These are phyloP conservation scores for Gambusia yucatana DNA, from an alignment of 2,797 vertebrate genomes.

Conservation along the genomic window DNA sequence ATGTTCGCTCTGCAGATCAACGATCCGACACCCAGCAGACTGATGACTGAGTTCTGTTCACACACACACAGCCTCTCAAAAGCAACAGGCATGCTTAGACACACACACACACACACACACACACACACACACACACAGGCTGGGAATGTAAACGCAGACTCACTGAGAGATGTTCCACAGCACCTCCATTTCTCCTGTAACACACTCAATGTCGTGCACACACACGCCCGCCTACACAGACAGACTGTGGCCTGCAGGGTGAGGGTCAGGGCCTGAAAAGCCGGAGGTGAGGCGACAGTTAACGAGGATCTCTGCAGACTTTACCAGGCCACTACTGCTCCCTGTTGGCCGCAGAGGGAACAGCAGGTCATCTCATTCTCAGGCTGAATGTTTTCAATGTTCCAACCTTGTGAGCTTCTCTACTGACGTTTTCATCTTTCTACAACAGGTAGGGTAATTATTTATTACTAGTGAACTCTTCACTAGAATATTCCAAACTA, in stretches of 20 bases:
- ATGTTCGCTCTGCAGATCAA: constrained; percentile 32
- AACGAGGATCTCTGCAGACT: constrained; percentile 9
- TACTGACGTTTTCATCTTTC: neutral
- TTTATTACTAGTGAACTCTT: neutral
- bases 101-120: constrained; percentile 34
- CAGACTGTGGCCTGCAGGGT: constrained; percentile 1
- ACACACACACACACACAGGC: constrained; percentile 15
- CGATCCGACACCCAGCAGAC: constrained; percentile 77
- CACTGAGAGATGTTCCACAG: constrained; percentile 51
- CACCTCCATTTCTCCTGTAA: neutral
- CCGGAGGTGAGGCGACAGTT: constrained; percentile 30
- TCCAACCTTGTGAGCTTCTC: neutral
- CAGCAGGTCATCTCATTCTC: neutral
- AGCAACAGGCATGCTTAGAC: constrained; percentile 51
- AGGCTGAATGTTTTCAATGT: neutral
- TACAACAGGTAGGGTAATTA: neutral
- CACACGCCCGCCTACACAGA: neutral
- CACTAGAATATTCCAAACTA: neutral
- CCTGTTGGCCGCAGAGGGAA: constrained; percentile 69
- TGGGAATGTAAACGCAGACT: constrained; percentile 8
- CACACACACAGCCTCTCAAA: constrained; percentile 64
- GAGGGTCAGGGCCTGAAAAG: neutral
- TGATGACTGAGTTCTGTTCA: constrained; percentile 81
- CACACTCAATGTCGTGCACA: neutral
- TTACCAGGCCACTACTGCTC: constrained; percentile 72